Conservation (phyloP, 2,888 invertebrate species). For the Saturnia pavonia region DNA sequence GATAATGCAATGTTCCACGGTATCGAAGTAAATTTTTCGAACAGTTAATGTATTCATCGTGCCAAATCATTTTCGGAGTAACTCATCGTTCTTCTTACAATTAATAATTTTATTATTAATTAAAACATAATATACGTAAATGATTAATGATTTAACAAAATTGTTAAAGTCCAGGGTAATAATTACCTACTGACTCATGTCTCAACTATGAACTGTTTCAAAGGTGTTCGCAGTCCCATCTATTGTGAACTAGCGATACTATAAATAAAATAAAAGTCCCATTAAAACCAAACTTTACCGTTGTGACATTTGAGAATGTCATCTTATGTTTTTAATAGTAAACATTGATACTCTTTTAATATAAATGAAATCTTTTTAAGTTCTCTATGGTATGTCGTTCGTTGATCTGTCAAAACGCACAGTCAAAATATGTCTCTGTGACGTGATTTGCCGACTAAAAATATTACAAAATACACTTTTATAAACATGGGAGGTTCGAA, state of each 20-base stretch:
- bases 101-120: too few species aligned
- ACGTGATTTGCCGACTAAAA: slow-evolving; percentile 67
- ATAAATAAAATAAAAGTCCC: slow-evolving; percentile 2
- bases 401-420: slow-evolving; percentile 42
- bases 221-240: slow-evolving; percentile 29
- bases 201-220: neutral
- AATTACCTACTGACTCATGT: neutral
- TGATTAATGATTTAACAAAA: neutral
- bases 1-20: too few species aligned
- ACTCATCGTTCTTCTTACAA: too few species aligned
- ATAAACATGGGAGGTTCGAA: slow-evolving; percentile 81
- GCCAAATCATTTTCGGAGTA: too few species aligned
- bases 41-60: too few species aligned
- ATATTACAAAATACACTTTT: slow-evolving; percentile 57
- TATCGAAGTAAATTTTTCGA: too few species aligned
- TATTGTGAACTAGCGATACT: slow-evolving; percentile 31
- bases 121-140: too few species aligned
- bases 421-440: slow-evolving; percentile 72
- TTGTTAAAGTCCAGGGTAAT: neutral
- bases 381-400: slow-evolving; percentile 11
- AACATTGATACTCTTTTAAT: neutral
- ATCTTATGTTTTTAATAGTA: neutral
- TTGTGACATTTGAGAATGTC: slow-evolving; percentile 15
- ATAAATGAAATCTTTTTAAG: neutral
- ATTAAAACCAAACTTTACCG: neutral